Conservation (phyloP, 2,113 vertebrate genomes). For the Tetrao urogallus region DNA sequence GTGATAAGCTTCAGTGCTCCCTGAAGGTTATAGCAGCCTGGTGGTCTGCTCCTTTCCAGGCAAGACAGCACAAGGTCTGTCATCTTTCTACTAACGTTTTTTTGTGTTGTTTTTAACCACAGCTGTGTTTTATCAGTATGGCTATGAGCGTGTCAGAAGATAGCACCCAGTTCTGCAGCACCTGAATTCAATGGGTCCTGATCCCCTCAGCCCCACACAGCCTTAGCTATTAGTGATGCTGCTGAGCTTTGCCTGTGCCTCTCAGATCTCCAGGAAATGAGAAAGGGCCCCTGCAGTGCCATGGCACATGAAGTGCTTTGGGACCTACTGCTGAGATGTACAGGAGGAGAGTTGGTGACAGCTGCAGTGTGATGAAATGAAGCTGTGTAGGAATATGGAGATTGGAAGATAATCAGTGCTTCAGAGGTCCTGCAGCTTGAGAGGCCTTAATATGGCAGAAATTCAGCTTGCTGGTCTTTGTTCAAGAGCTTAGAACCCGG, state of each 20-base stretch:
- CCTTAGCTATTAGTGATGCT: not conserved
- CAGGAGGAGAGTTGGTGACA: not conserved
- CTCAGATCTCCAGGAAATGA: not conserved
- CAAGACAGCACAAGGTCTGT: no score
- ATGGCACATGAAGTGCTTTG: fast-evolving
- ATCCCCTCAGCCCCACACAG: no score
- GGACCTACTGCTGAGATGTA: not conserved
- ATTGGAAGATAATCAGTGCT: not conserved
- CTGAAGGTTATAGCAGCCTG: not conserved
- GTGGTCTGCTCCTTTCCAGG: not conserved
- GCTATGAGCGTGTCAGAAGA: not conserved
- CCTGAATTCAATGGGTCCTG: not conserved
- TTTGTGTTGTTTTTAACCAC: no score
- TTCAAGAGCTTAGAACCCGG: fast-evolving
- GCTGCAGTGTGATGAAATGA: fast-evolving
- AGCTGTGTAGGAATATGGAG: fast-evolving
- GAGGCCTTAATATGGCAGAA: not conserved
- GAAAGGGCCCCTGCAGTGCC: fast-evolving
- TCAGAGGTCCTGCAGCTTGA: not conserved
- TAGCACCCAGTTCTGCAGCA: not conserved
- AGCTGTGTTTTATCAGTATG: not conserved
- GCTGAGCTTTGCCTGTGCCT: no score
- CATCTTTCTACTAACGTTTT: not conserved
- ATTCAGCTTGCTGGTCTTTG: not conserved
- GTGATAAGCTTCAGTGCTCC: not conserved